Evolutionary conservation across 1,140 invertebrate species (phyloP).

Genomic region (Drosophila arizonae): DNA sequence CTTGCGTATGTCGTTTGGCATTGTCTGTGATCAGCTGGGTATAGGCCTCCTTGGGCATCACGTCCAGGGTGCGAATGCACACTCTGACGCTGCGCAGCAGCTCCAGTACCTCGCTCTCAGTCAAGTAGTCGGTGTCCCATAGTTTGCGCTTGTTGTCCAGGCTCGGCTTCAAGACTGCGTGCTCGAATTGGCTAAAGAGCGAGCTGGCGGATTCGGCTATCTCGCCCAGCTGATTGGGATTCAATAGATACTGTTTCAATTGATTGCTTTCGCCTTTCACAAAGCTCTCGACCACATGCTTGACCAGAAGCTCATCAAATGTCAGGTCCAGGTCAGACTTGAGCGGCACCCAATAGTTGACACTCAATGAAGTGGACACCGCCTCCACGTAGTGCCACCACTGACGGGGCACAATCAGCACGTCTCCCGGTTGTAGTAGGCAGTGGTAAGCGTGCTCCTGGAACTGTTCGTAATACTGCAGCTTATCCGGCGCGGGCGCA

Average conservation of each 20-base stretch:
- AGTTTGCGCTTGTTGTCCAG: constrained; percentile 22
- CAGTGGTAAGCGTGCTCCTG: constrained; percentile 83
- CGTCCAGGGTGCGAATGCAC: constrained; percentile 23
- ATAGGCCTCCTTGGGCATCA: constrained; percentile 52
- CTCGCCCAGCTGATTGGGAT: constrained; percentile 74
- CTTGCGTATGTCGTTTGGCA: constrained; percentile 18
- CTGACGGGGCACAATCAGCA: constrained; percentile 92
- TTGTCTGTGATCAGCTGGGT: constrained; percentile 35
- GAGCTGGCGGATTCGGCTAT: constrained; percentile 38
- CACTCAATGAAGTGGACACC: constrained; percentile 87
- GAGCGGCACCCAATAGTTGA: constrained; percentile 94
- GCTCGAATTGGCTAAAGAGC: constrained; percentile 56
- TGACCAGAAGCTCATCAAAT: constrained; percentile 75
- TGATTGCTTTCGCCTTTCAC: constrained; percentile 48
- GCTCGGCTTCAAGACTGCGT: constrained; percentile 39
- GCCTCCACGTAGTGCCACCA: constrained; percentile 99
- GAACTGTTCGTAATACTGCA: constrained; percentile 33
- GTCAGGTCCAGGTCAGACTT: constrained; percentile 83
- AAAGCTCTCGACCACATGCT: constrained; percentile 71
- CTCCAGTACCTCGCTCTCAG: constrained; percentile 4
- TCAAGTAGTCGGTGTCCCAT: constrained; percentile 52
- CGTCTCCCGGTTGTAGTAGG: constrained; percentile 91
- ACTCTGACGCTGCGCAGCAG: constrained; percentile 15
- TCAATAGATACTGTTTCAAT: constrained; percentile 60
- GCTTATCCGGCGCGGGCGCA: constrained; percentile 83